Evolutionary conservation across 2,113 vertebrate species (phyloP).

Genomic region (Pluvialis apricaria): DNA sequence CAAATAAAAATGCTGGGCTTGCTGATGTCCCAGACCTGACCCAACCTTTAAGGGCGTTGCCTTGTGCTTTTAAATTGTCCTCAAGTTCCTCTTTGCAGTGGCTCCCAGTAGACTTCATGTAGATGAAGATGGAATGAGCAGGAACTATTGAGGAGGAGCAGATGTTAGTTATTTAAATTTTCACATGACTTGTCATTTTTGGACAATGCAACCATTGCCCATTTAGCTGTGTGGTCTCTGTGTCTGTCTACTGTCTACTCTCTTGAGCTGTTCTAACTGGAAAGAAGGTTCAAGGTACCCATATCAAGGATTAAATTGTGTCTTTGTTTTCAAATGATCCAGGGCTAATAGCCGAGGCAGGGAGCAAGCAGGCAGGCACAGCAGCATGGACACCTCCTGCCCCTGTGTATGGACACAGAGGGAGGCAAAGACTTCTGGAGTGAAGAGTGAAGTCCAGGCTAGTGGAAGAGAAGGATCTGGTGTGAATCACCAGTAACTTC

Average conservation of each 20-base stretch:
- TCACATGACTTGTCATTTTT: background rate
- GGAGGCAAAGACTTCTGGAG: background rate
- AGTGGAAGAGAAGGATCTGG: background rate
- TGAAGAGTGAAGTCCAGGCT: background rate
- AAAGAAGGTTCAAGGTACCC: background rate
- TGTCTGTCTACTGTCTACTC: background rate
- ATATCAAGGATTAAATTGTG: background rate
- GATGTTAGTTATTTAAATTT: background rate
- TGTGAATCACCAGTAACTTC: background rate
- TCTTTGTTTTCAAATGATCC: background rate
- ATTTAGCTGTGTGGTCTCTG: background rate
- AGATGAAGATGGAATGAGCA: background rate
- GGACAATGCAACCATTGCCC: background rate
- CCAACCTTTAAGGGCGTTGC: background rate
- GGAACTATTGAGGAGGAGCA: background rate
- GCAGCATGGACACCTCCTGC: background rate
- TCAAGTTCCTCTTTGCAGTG: background rate
- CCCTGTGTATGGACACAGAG: background rate
- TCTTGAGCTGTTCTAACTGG: background rate
- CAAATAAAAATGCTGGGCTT: background rate
- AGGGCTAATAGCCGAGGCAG: background rate
- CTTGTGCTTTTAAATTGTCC: background rate
- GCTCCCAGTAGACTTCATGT: background rate
- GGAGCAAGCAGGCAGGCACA: background rate
- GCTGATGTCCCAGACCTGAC: background rate